Evolutionary conservation across 2,113 vertebrate genomes (phyloP).

Genomic region (Bubo bubo): DNA sequence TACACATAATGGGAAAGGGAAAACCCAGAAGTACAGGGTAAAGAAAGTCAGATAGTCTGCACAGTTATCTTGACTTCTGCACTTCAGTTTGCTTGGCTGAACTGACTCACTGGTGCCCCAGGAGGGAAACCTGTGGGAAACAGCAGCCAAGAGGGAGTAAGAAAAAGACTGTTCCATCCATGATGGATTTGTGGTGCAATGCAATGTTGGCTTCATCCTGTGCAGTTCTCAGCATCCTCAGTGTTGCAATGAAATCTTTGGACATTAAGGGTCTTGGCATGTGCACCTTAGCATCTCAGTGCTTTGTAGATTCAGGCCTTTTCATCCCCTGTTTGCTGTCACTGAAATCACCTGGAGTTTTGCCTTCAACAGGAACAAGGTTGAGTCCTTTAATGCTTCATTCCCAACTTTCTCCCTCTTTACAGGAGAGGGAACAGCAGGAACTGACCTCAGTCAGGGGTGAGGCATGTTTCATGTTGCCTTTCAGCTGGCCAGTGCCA

Average conservation of each 20-base stretch:
- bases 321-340: not conserved
- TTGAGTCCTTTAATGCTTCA: not conserved
- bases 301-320: not conserved
- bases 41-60: not conserved
- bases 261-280: not conserved
- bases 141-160: not conserved
- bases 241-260: not conserved
- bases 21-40: not conserved
- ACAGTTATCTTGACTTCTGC: not conserved
- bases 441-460: not conserved
- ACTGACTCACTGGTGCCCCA: not conserved
- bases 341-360: not conserved
- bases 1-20: not conserved
- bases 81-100: not conserved
- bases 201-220: not conserved
- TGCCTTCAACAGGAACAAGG: not conserved
- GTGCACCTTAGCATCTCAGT: accelerated
- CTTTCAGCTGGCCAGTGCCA: not conserved
- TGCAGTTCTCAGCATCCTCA: not conserved
- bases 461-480: not conserved
- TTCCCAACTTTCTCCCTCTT: not conserved
- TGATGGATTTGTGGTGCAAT: not conserved
- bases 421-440: not conserved
- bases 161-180: not conserved
- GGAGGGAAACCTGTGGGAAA: not conserved